Conservation (phyloP, 2,888 invertebrate species). For the Imbricaverruca yamaguchii region DNA sequence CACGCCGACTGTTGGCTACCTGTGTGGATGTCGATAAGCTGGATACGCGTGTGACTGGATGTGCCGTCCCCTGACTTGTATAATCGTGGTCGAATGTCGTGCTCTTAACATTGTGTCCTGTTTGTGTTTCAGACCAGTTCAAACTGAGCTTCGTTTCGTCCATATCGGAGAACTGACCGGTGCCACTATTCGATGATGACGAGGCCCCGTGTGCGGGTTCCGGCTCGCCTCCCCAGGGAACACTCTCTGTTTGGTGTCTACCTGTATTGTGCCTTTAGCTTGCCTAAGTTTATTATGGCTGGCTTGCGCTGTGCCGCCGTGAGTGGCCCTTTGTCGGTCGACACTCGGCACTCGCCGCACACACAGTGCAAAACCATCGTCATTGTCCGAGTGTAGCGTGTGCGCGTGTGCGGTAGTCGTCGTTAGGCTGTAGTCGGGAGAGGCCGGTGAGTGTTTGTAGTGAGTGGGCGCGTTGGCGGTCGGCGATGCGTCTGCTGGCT, state of each 20-base stretch:
- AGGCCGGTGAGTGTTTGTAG: not conserved
- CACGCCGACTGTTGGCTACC: no score
- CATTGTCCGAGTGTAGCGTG: slow-evolving; percentile 8
- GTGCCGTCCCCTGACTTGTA: no score
- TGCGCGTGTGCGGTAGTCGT: not conserved
- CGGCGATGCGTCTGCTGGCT: not conserved
- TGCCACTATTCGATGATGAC: not conserved
- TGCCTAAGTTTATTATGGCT: slow-evolving; percentile 14
- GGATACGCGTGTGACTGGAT: no score
- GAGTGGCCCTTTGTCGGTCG: not conserved
- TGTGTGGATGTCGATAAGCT: no score
- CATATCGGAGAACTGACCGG: slow-evolving; percentile 7
- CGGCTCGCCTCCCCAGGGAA: not conserved
- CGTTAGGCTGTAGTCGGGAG: no score
- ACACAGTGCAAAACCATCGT: slow-evolving; percentile 15
- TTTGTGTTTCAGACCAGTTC: slow-evolving; percentile 6
- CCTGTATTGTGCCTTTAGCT: slow-evolving; percentile 12
- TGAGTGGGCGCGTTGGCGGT: not conserved
- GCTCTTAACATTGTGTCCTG: no score
- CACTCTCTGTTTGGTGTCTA: not conserved
- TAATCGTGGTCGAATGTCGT: no score
- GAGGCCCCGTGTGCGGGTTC: not conserved
- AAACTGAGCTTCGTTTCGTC: slow-evolving; percentile 3
- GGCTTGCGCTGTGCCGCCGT: not conserved
- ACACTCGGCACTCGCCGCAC: not conserved